Percentiles rank a stretch among this genome's conserved stretches.
phyloP scores from a whole-genome alignment of 2,888 invertebrate species.

The Ochropacha duplaris region DNA sequence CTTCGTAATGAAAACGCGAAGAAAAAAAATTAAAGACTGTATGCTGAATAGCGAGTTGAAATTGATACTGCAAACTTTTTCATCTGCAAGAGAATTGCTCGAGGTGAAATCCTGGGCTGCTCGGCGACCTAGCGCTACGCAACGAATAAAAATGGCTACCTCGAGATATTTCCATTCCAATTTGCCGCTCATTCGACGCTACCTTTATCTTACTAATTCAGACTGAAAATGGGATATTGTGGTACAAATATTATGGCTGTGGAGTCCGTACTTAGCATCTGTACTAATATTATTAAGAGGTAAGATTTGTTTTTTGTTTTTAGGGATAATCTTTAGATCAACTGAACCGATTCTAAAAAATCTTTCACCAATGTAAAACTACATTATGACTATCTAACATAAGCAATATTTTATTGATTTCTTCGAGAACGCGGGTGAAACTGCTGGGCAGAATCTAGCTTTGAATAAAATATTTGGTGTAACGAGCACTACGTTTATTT shows the following conservation, averaged over 20 bases:
- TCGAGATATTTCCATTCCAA: constrained; percentile 49
- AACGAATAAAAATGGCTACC: constrained; percentile 42
- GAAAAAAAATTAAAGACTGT: constrained; percentile 45
- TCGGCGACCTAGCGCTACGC: constrained; percentile 31
- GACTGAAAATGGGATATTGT: constrained; percentile 30
- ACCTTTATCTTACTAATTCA: constrained; percentile 45
- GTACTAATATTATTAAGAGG: no score
- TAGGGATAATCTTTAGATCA: no score
- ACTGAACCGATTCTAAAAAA: no score
- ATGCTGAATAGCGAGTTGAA: constrained; percentile 54
- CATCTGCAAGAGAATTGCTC: constrained; percentile 47
- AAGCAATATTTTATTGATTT: no score
- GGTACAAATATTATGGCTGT: constrained; percentile 20
- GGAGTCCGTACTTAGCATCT: constrained; percentile 5
- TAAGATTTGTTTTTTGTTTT: no score
- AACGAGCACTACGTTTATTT: no score
- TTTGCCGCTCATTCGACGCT: constrained; percentile 40
- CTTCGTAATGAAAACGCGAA: constrained; percentile 57
- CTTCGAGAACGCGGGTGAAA: no score
- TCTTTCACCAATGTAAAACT: no score
- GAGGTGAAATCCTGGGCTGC: constrained; percentile 36
- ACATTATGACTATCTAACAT: not conserved
- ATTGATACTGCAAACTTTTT: constrained; percentile 70
- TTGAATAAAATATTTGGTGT: no score
- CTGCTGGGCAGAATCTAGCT: no score